Evolutionary conservation across 2,888 invertebrate species (phyloP).

Genomic region (Copidosoma aretas): DNA sequence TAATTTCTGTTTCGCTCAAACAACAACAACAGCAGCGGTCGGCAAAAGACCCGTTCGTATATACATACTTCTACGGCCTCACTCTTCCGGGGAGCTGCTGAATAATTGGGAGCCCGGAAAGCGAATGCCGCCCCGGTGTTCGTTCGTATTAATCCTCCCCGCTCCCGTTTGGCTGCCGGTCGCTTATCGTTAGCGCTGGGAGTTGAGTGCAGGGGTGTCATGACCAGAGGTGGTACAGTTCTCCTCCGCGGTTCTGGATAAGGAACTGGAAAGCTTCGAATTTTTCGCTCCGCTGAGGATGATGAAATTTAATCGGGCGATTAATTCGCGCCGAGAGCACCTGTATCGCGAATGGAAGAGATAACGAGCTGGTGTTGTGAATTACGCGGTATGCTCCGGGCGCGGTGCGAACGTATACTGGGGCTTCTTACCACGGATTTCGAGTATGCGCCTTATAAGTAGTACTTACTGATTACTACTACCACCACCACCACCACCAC

Average conservation of each 20-base stretch:
- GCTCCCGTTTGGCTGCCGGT: too few species aligned
- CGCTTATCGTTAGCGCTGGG: conserved; percentile 2
- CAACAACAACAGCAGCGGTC: conserved; percentile 44
- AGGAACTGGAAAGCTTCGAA: background rate
- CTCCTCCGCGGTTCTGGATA: background rate
- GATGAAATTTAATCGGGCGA: too few species aligned
- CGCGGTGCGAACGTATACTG: too few species aligned
- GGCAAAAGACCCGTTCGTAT: conserved; percentile 49
- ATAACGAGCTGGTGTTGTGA: too few species aligned
- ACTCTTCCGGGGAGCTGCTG: conserved; percentile 1
- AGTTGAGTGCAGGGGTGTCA: conserved; percentile 4
- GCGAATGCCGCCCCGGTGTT: background rate
- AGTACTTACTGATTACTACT: too few species aligned
- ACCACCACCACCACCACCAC: too few species aligned
- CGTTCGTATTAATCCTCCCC: conserved; percentile 24
- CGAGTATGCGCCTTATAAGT: too few species aligned
- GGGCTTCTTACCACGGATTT: too few species aligned
- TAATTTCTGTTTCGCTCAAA: conserved; percentile 54
- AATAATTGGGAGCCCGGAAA: conserved; percentile 23
- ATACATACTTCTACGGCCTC: conserved; percentile 8
- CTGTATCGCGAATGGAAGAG: too few species aligned
- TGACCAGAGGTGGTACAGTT: conserved; percentile 9
- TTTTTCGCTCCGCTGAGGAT: too few species aligned
- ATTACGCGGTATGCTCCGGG: too few species aligned
- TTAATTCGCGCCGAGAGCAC: too few species aligned